Base-by-base conservation (phyloP, 2,797 vertebrate species). In the Hoplostethus atlanticus region DNA sequence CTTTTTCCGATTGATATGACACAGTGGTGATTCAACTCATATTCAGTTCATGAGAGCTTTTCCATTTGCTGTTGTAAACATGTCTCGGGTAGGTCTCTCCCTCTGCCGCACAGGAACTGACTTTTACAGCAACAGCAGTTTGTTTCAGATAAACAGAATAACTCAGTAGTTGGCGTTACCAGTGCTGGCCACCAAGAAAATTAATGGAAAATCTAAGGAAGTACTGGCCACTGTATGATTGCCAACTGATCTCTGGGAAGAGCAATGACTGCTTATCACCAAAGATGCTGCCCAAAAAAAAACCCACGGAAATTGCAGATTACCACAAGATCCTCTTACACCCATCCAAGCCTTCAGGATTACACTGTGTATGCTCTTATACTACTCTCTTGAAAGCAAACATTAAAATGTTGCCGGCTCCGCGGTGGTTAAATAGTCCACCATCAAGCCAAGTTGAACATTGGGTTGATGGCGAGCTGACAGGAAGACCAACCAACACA, bases 401-500 rank as follows among this genome's bases (percentile, higher is more conserved):
- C 48, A 42, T 73, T 47, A 3, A 64, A 38, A 38, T 3, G 3
- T 47, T 7, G 63, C n/a, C 16, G 47, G 53, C 34, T 6, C n/a
- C 65, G 65, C 50, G 64, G 8, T 5, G 38, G 72, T 81, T 59
- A 74, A 79, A 75, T 54, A n/a, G n/a, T 54, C 4, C 46, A 55
- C 62, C 54, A 76, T 60, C 25, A 68, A 72, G 47, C 52, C 30
- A 16, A 64, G 65, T 64, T 75, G 25, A 69, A 71, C 68, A 12
- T 6, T 58, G 77, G 68, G 75, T 68, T 73, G 71, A 73, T 76
- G 73, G 81, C 48, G 74, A 67, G 65, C 76, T 65, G 55, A 84
- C 87, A 89, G 80, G 84, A 89, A 89, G 81, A 52, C 68, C 71
- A 68, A 76, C 80, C 81, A 87, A 84, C 83, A 89, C 87, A 88